Evolutionary conservation across 2,113 vertebrate genomes (phyloP).

Genomic region (Nestor notabilis): DNA sequence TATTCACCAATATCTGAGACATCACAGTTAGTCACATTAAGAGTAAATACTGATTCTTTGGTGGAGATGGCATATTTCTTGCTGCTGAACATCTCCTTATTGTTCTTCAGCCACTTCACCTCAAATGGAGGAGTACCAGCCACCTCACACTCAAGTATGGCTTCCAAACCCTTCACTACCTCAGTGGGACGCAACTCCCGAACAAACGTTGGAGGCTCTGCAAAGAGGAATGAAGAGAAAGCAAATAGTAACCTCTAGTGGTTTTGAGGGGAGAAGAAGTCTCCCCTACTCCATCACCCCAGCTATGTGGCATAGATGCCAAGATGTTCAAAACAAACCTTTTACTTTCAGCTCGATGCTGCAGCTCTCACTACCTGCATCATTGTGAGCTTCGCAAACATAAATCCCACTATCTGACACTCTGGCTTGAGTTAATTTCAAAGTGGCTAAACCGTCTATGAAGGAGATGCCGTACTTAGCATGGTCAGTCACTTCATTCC

Average conservation of each 20-base stretch:
- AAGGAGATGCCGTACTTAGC: slow-evolving; percentile 83
- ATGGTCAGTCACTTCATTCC: slow-evolving; percentile 86
- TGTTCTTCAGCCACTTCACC: slow-evolving; percentile 92
- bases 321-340: slow-evolving; percentile 81
- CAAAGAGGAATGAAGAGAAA: slow-evolving; percentile 20
- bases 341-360: slow-evolving; percentile 94
- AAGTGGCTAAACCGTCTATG: slow-evolving; percentile 83
- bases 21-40: slow-evolving; percentile 89
- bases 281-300: background rate
- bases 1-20: slow-evolving; percentile 91
- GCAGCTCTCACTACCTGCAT: slow-evolving; percentile 95
- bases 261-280: background rate
- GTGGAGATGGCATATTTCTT: slow-evolving; percentile 87
- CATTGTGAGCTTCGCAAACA: slow-evolving; percentile 94
- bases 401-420: slow-evolving; percentile 89
- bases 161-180: slow-evolving; percentile 86
- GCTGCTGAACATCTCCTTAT: slow-evolving; percentile 90
- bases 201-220: slow-evolving; percentile 90
- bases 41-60: slow-evolving; percentile 78
- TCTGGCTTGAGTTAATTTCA: slow-evolving; percentile 82
- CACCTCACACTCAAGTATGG: slow-evolving; percentile 85
- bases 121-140: slow-evolving; percentile 89
- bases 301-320: background rate
- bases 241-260: background rate
- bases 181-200: slow-evolving; percentile 81